Evolutionary conservation across 2,113 vertebrate genomes (phyloP), one percentile per base, ranked within the genome.

Genomic region (Bettongia penicillata): DNA sequence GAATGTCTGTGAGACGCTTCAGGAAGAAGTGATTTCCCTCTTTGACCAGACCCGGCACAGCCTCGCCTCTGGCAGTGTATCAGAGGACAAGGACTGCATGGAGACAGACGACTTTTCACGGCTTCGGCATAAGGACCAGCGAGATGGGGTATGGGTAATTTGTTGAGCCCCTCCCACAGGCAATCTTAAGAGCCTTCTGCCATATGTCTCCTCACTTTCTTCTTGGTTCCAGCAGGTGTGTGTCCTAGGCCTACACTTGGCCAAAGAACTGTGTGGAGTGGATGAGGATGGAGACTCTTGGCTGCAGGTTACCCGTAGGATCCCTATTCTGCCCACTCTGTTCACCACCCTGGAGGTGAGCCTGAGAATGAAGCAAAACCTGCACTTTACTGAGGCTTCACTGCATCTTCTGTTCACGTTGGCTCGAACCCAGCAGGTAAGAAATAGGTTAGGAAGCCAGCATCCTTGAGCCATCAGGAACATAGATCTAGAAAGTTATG

Each of bases 41-140:
- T 98, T 99, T 0, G 99, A 99, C 98, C 99, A 99, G 94, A 99
- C 99, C 0, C 99, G 99, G 16, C 99, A 99, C 97, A 98, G 98
- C 96, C 95, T 99, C 98, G 98, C 96, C 0, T 23, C 98, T 14
- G 95, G 99, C 95, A 91, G 95, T 2, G 53, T 95, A 0, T 7
- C 92, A 0, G 99, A 99, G 90, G 99, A 99, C 95, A 99, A 99
- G 97, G 99, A 99, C 98, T 99, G 99, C 95, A 99, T 99, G 99
- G 99, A 99, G 97, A 99, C 99, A 0, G 99, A 99, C 0, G 98
- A 99, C 68, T 93, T 95, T 89, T 99, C 99, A 12, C 98, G 99
- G 8, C 98, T 98, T 0, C 98, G 98, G 26, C 99, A 99, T 95
- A 99, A 99, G 96, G 99, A 99, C 99, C 99, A 99, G 97, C 99